Base-by-base conservation (phyloP, 2,113 vertebrate genomes). In the Macquaria australasica region DNA sequence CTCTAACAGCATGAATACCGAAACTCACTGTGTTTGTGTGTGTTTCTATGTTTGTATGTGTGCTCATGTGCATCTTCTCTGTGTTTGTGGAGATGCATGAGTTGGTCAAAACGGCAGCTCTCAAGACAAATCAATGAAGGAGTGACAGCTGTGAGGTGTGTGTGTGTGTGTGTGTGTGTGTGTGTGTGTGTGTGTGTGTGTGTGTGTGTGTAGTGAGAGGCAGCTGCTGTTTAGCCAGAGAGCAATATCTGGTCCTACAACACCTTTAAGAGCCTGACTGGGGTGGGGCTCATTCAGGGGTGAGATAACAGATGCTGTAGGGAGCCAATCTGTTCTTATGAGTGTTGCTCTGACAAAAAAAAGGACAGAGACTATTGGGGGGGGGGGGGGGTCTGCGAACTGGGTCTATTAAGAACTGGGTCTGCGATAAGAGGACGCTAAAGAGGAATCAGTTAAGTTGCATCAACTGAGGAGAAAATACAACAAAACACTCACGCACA, bases 241-340 rank as follows among this genome's bases (percentile, higher is more conserved):
- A 62, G 74, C 71, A 77, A 70, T 69, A 43, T 60, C 41, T 79
- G 74, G 45, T 51, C 71, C 69, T 41, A 59, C 9, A 59, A 66
- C 76, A 87, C 83, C 77, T 85, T 82, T 60, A n/a, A 31, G 50
- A 85, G 51, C 28, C 12, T 8, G 15, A 25, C n/a, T 84, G 83
- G 89, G 91, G 89, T 82, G 91, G 87, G 87, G 87, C 71, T 79
- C 68, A 73, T 69, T 87, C 70, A 28, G 51, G 51, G 51, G 41
- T 20, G 55, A 66, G 41, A 60, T 64, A 70, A 63, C 84, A 88
- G 82, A 88, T 86, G 89, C 85, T 78, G 48, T 60, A 11, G 45
- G 48, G 58, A 79, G 82, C 62, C 82, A 85, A 79, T 83, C 67
- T 79, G 77, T 75, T 72, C 64, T 53, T 34, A 37, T 63, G 34